A percentile compares a stretch with the other conserved stretches of the same genome.
Evolutionary conservation across 2,888 invertebrate genomes (phyloP).

Genomic region (Agriopis aurantiaria): DNA sequence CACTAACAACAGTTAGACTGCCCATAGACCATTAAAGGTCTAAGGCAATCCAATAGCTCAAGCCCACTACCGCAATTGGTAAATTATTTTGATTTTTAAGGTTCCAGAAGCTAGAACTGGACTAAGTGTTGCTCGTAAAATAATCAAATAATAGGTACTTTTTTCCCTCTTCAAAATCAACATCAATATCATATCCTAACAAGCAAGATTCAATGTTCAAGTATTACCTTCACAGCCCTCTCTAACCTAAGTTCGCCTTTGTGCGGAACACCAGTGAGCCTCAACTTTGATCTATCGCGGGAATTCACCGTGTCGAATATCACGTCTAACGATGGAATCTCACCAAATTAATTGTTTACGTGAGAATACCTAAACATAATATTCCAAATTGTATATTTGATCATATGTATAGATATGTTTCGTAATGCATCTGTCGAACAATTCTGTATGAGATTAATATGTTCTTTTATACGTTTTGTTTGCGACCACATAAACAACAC

Average conservation of each 20-base stretch:
- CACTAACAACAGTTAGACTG: too few relatives aligned
- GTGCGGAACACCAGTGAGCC: neutral
- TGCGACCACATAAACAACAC: too few relatives aligned
- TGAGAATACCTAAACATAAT: neutral
- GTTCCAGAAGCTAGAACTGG: too few relatives aligned
- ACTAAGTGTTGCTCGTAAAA: too few relatives aligned
- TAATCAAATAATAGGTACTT: too few relatives aligned
- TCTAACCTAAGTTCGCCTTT: constrained; percentile 3
- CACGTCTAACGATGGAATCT: constrained; percentile 7
- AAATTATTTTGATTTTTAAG: too few relatives aligned
- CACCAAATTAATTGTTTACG: constrained; percentile 12
- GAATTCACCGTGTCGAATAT: constrained; percentile 13
- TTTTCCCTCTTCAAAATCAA: neutral
- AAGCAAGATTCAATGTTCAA: constrained; percentile 1
- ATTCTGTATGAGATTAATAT: too few relatives aligned
- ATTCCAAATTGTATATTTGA: neutral
- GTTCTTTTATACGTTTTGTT: too few relatives aligned
- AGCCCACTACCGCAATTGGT: too few relatives aligned
- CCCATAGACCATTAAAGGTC: too few relatives aligned
- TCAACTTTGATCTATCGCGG: constrained; percentile 20
- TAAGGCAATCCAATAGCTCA: too few relatives aligned
- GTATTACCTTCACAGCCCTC: neutral
- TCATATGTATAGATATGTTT: neutral
- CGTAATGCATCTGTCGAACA: neutral
- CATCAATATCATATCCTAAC: neutral